phyloP scores from a whole-genome alignment of 92 coral and sea anemone genomes.

The Isaurus tuberculatus region DNA sequence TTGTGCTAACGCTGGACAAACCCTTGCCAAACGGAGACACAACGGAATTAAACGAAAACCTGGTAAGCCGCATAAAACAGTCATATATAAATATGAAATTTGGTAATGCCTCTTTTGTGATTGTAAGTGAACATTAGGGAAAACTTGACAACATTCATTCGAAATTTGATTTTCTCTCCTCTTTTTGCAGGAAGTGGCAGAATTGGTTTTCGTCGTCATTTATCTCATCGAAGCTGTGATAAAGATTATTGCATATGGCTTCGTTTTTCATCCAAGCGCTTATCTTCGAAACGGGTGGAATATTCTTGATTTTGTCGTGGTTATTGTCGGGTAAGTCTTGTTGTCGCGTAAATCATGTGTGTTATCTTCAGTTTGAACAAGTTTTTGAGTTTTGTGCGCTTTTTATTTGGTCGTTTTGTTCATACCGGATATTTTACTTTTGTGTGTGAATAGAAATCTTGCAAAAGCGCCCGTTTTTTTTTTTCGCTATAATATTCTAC shows the following conservation, averaged over 20 bases:
- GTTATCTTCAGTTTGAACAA: conserved; percentile 7
- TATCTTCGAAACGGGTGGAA: conserved; percentile 99
- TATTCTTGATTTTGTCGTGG: conserved; percentile 94
- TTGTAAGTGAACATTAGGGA: conserved; percentile 26
- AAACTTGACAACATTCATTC: neutral
- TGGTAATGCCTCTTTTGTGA: conserved; percentile 21
- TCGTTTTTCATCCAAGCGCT: conserved; percentile 84
- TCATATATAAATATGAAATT: neutral
- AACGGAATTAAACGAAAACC: conserved; percentile 76
- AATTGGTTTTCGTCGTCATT: conserved; percentile 84
- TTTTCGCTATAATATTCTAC: conserved; percentile 16
- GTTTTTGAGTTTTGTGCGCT: conserved; percentile 51
- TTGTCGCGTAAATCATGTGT: conserved; percentile 2
- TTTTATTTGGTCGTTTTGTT: conserved; percentile 53
- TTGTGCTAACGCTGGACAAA: conserved; percentile 89
- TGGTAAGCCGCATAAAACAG: conserved; percentile 71
- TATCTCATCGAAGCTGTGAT: conserved; percentile 92
- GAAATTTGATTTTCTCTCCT: neutral
- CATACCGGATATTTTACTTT: conserved; percentile 66
- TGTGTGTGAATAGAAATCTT: conserved; percentile 20
- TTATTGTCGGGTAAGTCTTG: conserved; percentile 89
- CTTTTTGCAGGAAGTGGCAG: conserved; percentile 83
- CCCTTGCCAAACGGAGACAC: conserved; percentile 94
- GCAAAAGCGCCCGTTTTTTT: neutral
- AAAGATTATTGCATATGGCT: conserved; percentile 91